Base-by-base conservation (phyloP, 2,888 invertebrate species). In the Coelopa pilipes region DNA sequence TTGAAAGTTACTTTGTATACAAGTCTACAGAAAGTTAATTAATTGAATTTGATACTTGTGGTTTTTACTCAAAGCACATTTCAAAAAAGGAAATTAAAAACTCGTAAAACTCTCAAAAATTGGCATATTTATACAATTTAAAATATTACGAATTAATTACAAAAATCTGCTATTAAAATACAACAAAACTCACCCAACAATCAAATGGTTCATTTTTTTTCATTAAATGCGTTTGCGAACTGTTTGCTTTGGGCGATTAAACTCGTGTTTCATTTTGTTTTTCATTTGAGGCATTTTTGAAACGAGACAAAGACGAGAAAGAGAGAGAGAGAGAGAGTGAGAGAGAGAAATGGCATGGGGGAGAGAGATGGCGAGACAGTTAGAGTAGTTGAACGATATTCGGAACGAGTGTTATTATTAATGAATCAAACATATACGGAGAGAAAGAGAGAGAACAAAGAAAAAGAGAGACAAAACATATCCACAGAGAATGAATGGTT, bases 201-300 rank as follows among this genome's bases (percentile, higher is more conserved):
- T 71, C 65, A 65, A 45, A 50, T 59, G 59, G 46, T 70, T 34
- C 34, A 34, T 34, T 34, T 60, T 65, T 46, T n/a, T 46, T n/a
- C 7, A 34, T 34, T 55, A 65, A 55, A 53, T 71, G 19, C 45
- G 34, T 63, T 65, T 71, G 50, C 70, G 34, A 53, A 70, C 74
- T 70, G 76, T 74, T 72, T 70, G 74, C 57, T 74, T 76, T 71
- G 74, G 70, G 17, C 72, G 73, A 69, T 76, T 73, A 47, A 78
- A 76, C 78, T 78, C 78, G 79, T 60, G 34, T 34, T 34, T 34
- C 34, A 34, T 34, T 34, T 34, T 34, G 34, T 76, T 78, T 74
- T 79, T 78, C 76, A 79, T 34, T 34, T 76, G 79, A 80, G 80
- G 79, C 79, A 79, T 80, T 78, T 77, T 34, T 34, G 34, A 74